Percentiles rank a stretch among this genome's conserved stretches.
These are phyloP conservation scores for Drosophila anceps DNA, from an alignment of 2,888 invertebrate genomes.

Conservation along the genomic window DNA sequence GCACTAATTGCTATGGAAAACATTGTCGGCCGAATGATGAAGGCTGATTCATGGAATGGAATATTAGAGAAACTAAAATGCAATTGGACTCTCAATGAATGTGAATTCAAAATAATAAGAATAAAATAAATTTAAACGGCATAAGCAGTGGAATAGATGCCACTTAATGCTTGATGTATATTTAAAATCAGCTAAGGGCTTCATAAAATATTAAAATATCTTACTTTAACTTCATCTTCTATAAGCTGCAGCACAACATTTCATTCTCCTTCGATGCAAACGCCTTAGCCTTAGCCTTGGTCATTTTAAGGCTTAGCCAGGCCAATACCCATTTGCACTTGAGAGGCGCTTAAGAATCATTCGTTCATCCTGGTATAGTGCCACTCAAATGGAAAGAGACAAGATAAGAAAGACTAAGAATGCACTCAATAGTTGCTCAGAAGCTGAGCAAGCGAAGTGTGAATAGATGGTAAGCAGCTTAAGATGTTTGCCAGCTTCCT, in stretches of 20 bases:
- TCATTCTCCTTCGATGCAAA: neutral
- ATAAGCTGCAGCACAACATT: neutral
- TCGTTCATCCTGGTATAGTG: slow-evolving; percentile 14
- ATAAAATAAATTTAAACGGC: neutral
- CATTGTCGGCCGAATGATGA: neutral
- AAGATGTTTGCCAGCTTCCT: slow-evolving; percentile 33
- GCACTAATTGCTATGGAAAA: slow-evolving; percentile 45
- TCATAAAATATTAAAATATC: neutral
- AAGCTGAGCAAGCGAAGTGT: neutral
- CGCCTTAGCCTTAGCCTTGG: slow-evolving; percentile 19
- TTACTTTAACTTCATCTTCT: neutral
- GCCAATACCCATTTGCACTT: slow-evolving; percentile 19
- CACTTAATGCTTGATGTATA: neutral
- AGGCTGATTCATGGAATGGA: neutral
- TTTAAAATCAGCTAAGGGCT: neutral
- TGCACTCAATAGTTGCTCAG: slow-evolving; percentile 42
- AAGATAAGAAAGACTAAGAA: slow-evolving; percentile 47
- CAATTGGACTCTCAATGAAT: neutral
- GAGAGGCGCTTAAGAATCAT: slow-evolving; percentile 21
- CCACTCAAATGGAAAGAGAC: slow-evolving; percentile 32
- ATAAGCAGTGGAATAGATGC: too few relatives aligned
- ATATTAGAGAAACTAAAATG: neutral
- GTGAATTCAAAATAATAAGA: neutral
- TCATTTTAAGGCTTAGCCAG: slow-evolving; percentile 17
- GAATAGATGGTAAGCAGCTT: slow-evolving; percentile 39